These are phyloP conservation scores for Synergus itoensis DNA, from an alignment of 2,888 invertebrate species.

Conservation along the genomic window DNA sequence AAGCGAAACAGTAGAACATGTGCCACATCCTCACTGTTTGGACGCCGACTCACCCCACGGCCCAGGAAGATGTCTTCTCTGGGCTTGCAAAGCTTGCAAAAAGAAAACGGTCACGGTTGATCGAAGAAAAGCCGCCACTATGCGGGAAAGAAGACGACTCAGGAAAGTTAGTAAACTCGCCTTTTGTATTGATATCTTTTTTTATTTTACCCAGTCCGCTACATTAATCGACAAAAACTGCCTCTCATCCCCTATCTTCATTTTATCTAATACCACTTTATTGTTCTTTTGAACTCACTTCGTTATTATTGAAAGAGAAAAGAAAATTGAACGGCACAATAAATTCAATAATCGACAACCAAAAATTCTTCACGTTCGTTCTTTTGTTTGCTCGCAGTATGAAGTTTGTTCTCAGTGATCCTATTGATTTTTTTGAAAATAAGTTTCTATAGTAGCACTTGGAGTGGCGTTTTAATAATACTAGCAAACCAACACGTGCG, in stretches of 20 bases:
- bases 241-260: background rate
- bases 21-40: slow-evolving; percentile 73
- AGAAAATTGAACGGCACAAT: background rate
- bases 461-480: too few species aligned
- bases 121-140: slow-evolving; percentile 97
- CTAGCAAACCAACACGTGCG: too few species aligned
- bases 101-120: slow-evolving; percentile 97
- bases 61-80: slow-evolving; percentile 91
- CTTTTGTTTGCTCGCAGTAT: too few species aligned
- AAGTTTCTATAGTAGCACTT: too few species aligned
- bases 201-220: background rate
- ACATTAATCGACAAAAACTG: too few species aligned
- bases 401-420: too few species aligned
- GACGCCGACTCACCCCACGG: slow-evolving; percentile 73
- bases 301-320: background rate
- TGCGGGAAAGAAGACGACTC: slow-evolving; percentile 94
- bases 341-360: background rate
- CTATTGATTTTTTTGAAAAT: too few species aligned
- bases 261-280: background rate
- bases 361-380: too few species aligned
- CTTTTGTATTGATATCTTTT: background rate
- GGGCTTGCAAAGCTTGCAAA: slow-evolving; percentile 99
- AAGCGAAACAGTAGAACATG: slow-evolving; percentile 64
- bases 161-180: slow-evolving; percentile 86
- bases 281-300: background rate